Evolutionary conservation across 2,888 invertebrate genomes (phyloP).

Genomic region (Cryptocephalus primarius): DNA sequence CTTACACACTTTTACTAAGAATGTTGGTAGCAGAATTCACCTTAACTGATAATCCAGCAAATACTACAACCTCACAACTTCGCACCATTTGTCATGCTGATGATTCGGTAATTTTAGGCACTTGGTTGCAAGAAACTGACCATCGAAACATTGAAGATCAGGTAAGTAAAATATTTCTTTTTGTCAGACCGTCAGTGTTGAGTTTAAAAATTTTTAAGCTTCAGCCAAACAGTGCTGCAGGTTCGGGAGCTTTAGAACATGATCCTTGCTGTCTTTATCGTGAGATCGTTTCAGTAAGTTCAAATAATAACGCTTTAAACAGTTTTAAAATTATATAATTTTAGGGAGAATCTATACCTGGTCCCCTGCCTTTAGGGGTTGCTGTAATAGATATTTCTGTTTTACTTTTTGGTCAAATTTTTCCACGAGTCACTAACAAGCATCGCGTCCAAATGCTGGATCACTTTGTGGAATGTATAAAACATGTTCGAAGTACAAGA

Average conservation of each 20-base stretch:
- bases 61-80: constrained; percentile 77
- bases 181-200: background rate
- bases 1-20: constrained; percentile 77
- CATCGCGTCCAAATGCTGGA: constrained; percentile 96
- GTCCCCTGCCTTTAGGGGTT: constrained; percentile 85
- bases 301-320: background rate
- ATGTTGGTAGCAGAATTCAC: constrained; percentile 94
- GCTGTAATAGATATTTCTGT: constrained; percentile 95
- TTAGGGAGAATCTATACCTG: constrained; percentile 52
- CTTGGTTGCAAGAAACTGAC: constrained; percentile 93
- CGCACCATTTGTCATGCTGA: constrained; percentile 77
- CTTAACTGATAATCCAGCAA: constrained; percentile 84
- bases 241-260: constrained; percentile 93
- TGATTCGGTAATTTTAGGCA: constrained; percentile 84
- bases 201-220: constrained; percentile 47
- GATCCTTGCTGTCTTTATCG: constrained; percentile 88
- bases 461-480: constrained; percentile 91
- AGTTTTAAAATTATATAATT: background rate
- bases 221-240: constrained; percentile 88
- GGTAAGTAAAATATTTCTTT: constrained; percentile 42
- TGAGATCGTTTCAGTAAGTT: constrained; percentile 44
- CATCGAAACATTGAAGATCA: constrained; percentile 96
- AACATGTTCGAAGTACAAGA: constrained; percentile 81
- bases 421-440: constrained; percentile 88
- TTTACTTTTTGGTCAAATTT: constrained; percentile 83